Evolutionary conservation across 2,888 invertebrate genomes (phyloP), one percentile per base, ranked within the genome.

Genomic region (Ennomos fuscantarius): DNA sequence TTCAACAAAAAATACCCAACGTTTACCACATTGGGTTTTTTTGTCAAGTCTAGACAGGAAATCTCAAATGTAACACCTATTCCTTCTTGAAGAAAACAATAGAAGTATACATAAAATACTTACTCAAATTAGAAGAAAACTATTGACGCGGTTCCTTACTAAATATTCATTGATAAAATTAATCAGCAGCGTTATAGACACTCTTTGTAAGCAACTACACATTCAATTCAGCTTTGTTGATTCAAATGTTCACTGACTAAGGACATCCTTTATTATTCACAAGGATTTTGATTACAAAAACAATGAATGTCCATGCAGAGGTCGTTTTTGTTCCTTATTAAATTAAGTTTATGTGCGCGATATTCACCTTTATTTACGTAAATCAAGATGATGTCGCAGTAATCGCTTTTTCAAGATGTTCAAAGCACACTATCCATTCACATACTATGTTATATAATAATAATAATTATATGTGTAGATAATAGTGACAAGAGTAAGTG

Each of bases 181-280:
- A 42, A 34, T 49, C 12, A 48, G 44, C 12, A 48, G 44, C 40
- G 40, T 24, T 39, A 37, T 48, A 31, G 37, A 43, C 54, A 15
- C 42, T 53, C 48, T 44, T 68, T 61, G 63, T 68, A 66, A 68
- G 62, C 63, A 61, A 61, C 62, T 73, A 72, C 45, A 47, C 37
- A 55, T 74, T 70, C 56, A 77, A 76, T 77, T 79, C 72, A 72
- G 70, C 73, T 78, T 81, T 87, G 79, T 87, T 84, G 84, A 78
- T 74, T 81, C 84, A 87, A 83, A 78, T 85, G 84, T 79, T 79
- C 72, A 72, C 69, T 80, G 74, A 53, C 70, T 78, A 85, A 87
- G 84, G 84, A 86, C 87, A 80, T 79, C 74, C 78, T 84, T 84
- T 82, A 86, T 87, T 86, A 86, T 85, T 75, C 76, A 81, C 85